phyloP scores from a whole-genome alignment of 2,797 vertebrate species.

The Leptodactylus fallax region DNA sequence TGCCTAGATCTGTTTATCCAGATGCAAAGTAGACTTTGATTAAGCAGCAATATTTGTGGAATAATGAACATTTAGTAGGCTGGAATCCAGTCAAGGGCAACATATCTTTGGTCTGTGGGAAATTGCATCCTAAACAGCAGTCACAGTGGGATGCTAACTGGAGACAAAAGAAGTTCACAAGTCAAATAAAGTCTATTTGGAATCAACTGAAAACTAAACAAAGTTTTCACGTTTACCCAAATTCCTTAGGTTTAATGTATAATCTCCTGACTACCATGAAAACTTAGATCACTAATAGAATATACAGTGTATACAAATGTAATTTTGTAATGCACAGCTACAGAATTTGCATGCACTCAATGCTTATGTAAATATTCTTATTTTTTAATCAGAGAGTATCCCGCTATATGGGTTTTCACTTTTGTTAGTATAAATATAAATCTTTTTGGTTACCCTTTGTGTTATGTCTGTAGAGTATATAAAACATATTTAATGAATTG shows the following conservation, averaged over 20 bases:
- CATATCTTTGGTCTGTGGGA: slow-evolving; percentile 45
- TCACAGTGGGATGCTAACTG: slow-evolving; percentile 34
- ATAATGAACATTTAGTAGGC: slow-evolving; percentile 10
- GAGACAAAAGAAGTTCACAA: slow-evolving; percentile 45
- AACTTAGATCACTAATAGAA: background rate
- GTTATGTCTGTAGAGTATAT: background rate
- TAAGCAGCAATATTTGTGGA: slow-evolving; percentile 28
- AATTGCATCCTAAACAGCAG: slow-evolving; percentile 13
- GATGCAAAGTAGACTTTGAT: slow-evolving; percentile 40
- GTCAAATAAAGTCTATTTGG: slow-evolving; percentile 38
- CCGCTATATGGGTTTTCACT: background rate
- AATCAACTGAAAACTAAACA: slow-evolving; percentile 17
- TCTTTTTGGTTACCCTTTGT: background rate
- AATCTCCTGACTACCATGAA: background rate
- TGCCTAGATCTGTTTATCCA: slow-evolving; percentile 42
- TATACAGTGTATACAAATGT: background rate
- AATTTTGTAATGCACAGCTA: background rate
- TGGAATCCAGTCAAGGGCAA: slow-evolving; percentile 1
- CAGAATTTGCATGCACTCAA: background rate
- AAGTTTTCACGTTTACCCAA: background rate
- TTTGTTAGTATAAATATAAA: background rate
- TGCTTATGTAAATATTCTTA: background rate
- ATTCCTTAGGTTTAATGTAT: background rate
- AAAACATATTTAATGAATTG: background rate
- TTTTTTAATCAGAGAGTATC: background rate